These are phyloP conservation scores for Phlogophora meticulosa DNA, from an alignment of 2,888 invertebrate genomes.

Conservation along the genomic window DNA sequence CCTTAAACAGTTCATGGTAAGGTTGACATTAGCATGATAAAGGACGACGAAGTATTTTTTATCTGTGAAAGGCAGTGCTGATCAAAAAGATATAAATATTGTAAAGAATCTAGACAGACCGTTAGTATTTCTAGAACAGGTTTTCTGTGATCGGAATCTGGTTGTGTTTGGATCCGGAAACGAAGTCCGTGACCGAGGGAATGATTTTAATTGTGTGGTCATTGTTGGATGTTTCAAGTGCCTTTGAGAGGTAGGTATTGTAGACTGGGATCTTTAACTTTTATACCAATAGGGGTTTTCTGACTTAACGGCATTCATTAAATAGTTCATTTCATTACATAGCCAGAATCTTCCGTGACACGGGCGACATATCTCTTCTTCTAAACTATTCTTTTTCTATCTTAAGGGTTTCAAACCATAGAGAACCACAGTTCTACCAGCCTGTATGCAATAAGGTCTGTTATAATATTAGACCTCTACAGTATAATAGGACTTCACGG, in stretches of 20 bases:
- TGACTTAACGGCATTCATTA: not conserved
- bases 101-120: constrained; percentile 71
- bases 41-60: constrained; percentile 30
- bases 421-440: no score
- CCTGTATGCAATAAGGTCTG: no score
- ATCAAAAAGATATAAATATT: constrained; percentile 68
- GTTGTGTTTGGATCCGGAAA: constrained; percentile 68
- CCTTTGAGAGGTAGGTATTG: not conserved
- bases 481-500: no score
- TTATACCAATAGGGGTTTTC: not conserved
- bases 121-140: constrained; percentile 73
- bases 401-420: no score
- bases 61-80: constrained; percentile 63
- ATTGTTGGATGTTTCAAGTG: constrained; percentile 31
- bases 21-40: constrained; percentile 9
- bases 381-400: no score
- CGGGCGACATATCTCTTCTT: no score
- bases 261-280: no score
- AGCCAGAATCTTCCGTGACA: no score
- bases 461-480: no score
- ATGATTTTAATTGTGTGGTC: constrained; percentile 40
- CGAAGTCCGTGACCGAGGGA: constrained; percentile 45
- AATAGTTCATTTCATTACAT: no score
- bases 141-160: constrained; percentile 63
- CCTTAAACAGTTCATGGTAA: not conserved